Conservation (phyloP, 2,888 invertebrate genomes). For the Monochamus alternatus region DNA sequence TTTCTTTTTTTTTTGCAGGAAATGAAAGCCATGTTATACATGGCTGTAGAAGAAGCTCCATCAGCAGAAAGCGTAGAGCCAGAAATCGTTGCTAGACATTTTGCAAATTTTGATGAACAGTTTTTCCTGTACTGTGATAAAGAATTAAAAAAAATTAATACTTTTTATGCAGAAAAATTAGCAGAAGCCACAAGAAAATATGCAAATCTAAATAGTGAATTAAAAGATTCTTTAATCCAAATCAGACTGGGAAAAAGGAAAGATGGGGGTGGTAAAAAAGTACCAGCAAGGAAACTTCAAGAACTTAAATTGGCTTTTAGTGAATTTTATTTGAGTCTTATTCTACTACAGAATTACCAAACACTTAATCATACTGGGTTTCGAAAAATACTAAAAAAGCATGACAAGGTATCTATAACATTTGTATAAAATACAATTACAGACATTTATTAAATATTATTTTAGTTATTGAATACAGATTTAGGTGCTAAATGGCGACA, state of each 20-base stretch:
- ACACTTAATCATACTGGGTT: conserved; percentile 92
- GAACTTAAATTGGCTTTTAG: conserved; percentile 91
- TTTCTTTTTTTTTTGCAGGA: conserved; percentile 73
- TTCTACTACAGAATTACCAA: conserved; percentile 91
- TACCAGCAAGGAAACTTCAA: conserved; percentile 81
- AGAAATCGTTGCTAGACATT: conserved; percentile 80
- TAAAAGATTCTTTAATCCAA: conserved; percentile 72
- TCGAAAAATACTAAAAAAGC: conserved; percentile 92
- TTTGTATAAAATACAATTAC: not conserved
- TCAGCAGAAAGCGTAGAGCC: conserved; percentile 83
- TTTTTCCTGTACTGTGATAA: conserved; percentile 90
- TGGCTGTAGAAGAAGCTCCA: conserved; percentile 84
- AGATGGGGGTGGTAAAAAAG: conserved; percentile 61
- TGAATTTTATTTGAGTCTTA: conserved; percentile 90
- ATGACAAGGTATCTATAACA: conserved; percentile 80
- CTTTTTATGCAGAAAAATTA: conserved; percentile 91
- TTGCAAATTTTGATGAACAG: conserved; percentile 86
- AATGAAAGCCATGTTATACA: conserved; percentile 89
- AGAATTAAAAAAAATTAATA: conserved; percentile 90
- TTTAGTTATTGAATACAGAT: conserved; percentile 73
- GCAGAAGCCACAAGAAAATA: conserved; percentile 90
- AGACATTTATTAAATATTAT: no score
- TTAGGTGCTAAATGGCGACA: conserved; percentile 85
- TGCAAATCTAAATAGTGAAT: conserved; percentile 81
- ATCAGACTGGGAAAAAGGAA: conserved; percentile 63